Evolutionary conservation across 2,797 vertebrate species (phyloP), one percentile per base, ranked within the genome.

Genomic region (Silurus lanzhouensis): DNA sequence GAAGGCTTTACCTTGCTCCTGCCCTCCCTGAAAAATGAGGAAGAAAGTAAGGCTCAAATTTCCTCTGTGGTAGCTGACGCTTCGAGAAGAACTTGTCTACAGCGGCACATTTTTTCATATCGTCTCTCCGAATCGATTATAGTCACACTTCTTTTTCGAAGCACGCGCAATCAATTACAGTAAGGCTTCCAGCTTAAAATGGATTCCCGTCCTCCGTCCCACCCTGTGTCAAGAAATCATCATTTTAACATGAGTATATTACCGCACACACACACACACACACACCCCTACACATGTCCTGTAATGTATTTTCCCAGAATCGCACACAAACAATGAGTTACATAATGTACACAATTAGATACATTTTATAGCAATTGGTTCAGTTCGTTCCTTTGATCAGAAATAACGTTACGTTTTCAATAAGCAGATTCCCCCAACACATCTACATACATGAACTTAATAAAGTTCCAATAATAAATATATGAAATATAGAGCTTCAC

Each of bases 1-100:
- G 89, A 90, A 87, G 87, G 87, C 83, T 85, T 87, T 87, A 88
- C 91, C 90, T 84, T 87, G 91, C 78, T 90, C 90, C n/a, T 63
- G 87, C 89, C 89, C 83, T 90, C 82, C 77, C 71, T 74, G 83
- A 84, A 89, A 86, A 87, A 78, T 86, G 89, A 85, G 85, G 86
- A 89, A 90, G 84, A 88, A 87, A 83, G 81, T 83, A 60, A 27
- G 82, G 83, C 82, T 81, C 87, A 88, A 88, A 78, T 71, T 83
- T 87, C 55, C 55, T 66, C 17, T 82, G 13, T 76, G 87, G 70
- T 66, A 77, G 86, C 84, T 86, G 88, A 75, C 74, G 74, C 27
- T 80, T 61, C 9, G 27, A 86, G 83, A 75, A 87, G 48, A 85
- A 85, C 84, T 44, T 1, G 57, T 75, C 83, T 75, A 70, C 13